A percentile compares a stretch with the other conserved stretches of the same genome.
phyloP scores from a whole-genome alignment of 2,113 vertebrate genomes.

The Stegostoma tigrinum region DNA sequence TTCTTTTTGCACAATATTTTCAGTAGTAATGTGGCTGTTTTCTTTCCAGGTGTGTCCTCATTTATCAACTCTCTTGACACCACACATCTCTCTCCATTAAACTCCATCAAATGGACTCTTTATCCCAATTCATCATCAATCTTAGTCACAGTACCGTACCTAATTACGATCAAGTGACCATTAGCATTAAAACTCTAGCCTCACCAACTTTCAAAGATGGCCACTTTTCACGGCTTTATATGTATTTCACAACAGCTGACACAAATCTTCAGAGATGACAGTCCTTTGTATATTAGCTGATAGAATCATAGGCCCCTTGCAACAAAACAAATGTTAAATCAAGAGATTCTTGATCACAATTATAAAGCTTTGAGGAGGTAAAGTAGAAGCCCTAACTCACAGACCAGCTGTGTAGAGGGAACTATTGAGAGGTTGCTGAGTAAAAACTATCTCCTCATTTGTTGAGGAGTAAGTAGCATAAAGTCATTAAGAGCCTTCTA shows the following conservation, averaged over 20 bases:
- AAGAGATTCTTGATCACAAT: slow-evolving; percentile 27
- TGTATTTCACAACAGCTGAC: background rate
- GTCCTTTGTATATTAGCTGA: slow-evolving; percentile 9
- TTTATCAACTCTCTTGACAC: background rate
- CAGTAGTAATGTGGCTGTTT: slow-evolving; percentile 23
- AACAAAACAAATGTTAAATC: slow-evolving; percentile 34
- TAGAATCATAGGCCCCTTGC: slow-evolving; percentile 29
- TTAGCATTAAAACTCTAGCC: background rate
- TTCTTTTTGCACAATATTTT: slow-evolving; percentile 11
- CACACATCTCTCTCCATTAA: slow-evolving; percentile 1
- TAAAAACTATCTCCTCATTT: slow-evolving; percentile 35
- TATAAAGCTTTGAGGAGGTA: slow-evolving; percentile 38
- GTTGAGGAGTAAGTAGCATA: slow-evolving; percentile 24
- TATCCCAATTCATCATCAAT: background rate
- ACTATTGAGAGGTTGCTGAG: slow-evolving; percentile 22
- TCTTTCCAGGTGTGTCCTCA: slow-evolving; percentile 18
- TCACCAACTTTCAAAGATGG: background rate
- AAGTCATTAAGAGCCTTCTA: slow-evolving; percentile 19
- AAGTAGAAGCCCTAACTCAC: slow-evolving; percentile 33
- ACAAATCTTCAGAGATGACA: background rate
- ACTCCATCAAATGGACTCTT: background rate
- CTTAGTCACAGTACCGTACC: background rate
- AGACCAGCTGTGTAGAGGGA: slow-evolving; percentile 36
- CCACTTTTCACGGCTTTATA: slow-evolving; percentile 15
- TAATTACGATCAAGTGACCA: background rate